Evolutionary conservation across 2,797 vertebrate species (phyloP), one percentile per base, ranked within the genome.

Genomic region (Manis crassicaudata): DNA sequence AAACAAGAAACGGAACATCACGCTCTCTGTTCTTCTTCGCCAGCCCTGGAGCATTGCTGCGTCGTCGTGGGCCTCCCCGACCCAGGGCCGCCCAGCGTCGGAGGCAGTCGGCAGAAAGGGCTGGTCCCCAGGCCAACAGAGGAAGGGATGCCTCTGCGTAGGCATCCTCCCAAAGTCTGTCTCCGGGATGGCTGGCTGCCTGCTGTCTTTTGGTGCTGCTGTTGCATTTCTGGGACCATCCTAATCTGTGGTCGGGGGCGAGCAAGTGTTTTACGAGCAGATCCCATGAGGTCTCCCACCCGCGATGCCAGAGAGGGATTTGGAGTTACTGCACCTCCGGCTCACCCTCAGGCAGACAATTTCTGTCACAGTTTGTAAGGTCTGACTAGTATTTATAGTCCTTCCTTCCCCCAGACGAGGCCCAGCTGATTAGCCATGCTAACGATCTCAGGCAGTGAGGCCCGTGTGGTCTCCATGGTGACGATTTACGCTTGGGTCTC

Each of bases 381-480:
- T 40, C 23, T 8, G 7, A 11, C 10, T 21, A 8, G 3, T 73
- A 84, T 67, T 73, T 83, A 73, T 43, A 89, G 73, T 58, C 68
- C 81, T 93, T 94, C n/a, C 29, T 73, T 7, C 17, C 54, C 25
- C 10, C 13, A 86, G 35, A 54, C n/a, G 86, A 89, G 54, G 54
- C 72, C 90, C 58, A 0, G 54, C 60, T 72, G 84, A 96, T 79
- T 87, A 87, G 75, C 76, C 40, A 20, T 25, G 43, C 72, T 95
- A 87, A 84, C 79, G 72, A 56, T 75, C 93, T 95, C 43, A 65
- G 76, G 81, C 93, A 76, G 58, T 18, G 50, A 96, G 37, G 46
- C 46, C 43, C 43, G 54, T 6, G 76, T 60, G 56, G 96, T 98
- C 75, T 93, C 97, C 96, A 97, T 98, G 96, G 97, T 16, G 40